phyloP scores from a whole-genome alignment of 2,797 vertebrate species.

The Gorsachius magnificus region DNA sequence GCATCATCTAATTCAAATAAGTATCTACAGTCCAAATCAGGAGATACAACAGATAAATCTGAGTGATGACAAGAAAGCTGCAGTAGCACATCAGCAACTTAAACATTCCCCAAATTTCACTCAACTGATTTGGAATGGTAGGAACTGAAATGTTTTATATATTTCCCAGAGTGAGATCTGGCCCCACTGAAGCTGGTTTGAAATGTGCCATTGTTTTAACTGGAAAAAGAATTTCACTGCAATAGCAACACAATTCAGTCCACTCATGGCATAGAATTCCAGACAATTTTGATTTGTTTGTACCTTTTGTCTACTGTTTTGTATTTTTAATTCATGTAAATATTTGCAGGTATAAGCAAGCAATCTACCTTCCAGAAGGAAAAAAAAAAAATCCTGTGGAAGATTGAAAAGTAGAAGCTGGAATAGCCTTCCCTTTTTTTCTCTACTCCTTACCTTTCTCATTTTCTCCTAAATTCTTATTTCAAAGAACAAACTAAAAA shows the following conservation, averaged over 20 bases:
- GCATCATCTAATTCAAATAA: neutral
- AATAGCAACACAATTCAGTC: neutral
- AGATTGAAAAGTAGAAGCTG: neutral
- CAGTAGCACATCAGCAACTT: neutral
- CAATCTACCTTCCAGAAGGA: neutral
- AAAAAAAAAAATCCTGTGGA: neutral
- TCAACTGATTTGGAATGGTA: neutral
- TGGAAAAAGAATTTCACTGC: neutral
- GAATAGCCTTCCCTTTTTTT: neutral
- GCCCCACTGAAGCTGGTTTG: neutral
- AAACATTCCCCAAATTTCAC: neutral
- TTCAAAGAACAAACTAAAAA: neutral
- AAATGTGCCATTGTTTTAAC: neutral
- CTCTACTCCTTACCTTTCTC: neutral
- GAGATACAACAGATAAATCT: neutral
- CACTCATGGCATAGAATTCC: neutral
- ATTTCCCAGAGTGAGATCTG: neutral
- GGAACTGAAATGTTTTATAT: neutral
- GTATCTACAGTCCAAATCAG: neutral
- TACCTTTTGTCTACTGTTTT: neutral
- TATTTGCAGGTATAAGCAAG: neutral
- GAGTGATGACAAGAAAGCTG: slow-evolving; percentile 1
- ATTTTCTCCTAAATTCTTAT: neutral
- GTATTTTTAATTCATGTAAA: neutral
- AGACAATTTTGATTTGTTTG: neutral